Percentiles rank a stretch among this genome's conserved stretches.
phyloP scores from a whole-genome alignment of 1,140 invertebrate species.

The Microplitis demolitor region DNA sequence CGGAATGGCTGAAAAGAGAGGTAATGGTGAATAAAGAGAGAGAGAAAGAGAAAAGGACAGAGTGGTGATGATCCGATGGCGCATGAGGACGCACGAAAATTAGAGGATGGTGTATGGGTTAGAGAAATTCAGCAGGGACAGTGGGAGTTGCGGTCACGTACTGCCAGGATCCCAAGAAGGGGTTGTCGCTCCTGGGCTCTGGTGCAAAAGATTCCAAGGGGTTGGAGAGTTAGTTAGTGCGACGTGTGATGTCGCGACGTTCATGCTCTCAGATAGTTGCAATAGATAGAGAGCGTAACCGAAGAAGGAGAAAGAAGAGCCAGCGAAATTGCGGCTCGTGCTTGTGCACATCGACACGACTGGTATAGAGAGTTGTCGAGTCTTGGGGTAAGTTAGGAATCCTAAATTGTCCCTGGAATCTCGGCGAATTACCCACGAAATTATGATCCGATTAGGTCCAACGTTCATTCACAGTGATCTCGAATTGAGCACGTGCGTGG shows the following conservation, averaged over 20 bases:
- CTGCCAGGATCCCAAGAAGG: constrained; percentile 38
- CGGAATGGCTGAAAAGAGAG: neutral
- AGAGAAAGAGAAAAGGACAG: neutral
- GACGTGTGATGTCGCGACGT: constrained; percentile 46
- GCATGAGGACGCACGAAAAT: neutral
- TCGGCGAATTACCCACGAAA: constrained; percentile 47
- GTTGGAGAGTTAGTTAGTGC: constrained; percentile 50
- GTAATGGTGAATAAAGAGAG: neutral
- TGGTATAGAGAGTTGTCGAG: neutral
- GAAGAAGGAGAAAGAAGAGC: neutral
- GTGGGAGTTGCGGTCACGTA: constrained; percentile 40
- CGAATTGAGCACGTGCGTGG: constrained; percentile 45
- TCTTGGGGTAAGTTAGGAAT: constrained; percentile 40
- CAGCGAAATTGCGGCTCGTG: neutral
- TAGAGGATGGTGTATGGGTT: neutral
- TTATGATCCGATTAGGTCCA: constrained; percentile 50
- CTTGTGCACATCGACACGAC: neutral
- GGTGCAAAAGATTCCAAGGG: constrained; percentile 26
- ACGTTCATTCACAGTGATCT: constrained; percentile 47
- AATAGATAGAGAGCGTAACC: constrained; percentile 4
- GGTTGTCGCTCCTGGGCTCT: constrained; percentile 22
- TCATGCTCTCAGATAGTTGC: constrained; percentile 27
- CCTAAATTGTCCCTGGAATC: constrained; percentile 47
- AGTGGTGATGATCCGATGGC: neutral
- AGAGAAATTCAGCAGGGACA: constrained; percentile 9